Conservation (phyloP, 1,140 invertebrate genomes). For the Rhynchophorus ferrugineus region DNA sequence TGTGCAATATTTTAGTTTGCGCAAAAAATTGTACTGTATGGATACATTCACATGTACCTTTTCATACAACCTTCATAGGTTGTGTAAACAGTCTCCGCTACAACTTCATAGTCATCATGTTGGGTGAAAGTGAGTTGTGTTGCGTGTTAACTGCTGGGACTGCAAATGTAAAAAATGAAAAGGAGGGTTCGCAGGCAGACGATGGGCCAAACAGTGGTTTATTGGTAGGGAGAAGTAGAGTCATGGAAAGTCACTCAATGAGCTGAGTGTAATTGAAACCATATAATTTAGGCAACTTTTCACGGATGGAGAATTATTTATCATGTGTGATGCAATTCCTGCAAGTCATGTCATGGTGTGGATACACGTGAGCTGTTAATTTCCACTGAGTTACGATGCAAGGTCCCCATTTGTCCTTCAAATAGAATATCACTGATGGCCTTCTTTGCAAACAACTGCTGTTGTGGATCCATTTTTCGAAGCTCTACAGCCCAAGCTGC, state of each 20-base stretch:
- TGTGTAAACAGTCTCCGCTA: no score
- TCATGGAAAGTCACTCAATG: not conserved
- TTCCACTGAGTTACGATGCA: slow-evolving; percentile 29
- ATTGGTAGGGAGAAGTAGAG: not conserved
- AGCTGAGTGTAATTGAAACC: not conserved
- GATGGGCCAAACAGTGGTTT: not conserved
- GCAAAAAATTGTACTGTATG: no score
- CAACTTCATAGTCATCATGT: not conserved
- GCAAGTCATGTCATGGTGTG: not conserved
- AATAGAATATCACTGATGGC: slow-evolving; percentile 34
- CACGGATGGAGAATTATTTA: not conserved
- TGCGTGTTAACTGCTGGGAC: not conserved
- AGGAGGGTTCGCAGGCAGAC: not conserved
- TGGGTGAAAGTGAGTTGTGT: not conserved
- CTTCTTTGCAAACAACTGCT: slow-evolving; percentile 35
- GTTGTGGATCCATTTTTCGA: slow-evolving; percentile 27
- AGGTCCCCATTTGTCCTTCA: slow-evolving; percentile 31
- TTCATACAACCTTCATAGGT: no score
- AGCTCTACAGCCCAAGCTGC: slow-evolving; percentile 21
- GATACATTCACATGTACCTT: no score
- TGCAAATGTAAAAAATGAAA: not conserved
- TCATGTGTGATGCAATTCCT: not conserved
- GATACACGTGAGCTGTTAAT: slow-evolving; percentile 20
- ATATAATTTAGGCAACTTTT: not conserved
- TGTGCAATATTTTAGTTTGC: not conserved